A percentile compares a stretch with the other conserved stretches of the same genome.
These are phyloP conservation scores for Rhorus exstirpatorius DNA, from an alignment of 2,888 invertebrate species.

Conservation along the genomic window DNA sequence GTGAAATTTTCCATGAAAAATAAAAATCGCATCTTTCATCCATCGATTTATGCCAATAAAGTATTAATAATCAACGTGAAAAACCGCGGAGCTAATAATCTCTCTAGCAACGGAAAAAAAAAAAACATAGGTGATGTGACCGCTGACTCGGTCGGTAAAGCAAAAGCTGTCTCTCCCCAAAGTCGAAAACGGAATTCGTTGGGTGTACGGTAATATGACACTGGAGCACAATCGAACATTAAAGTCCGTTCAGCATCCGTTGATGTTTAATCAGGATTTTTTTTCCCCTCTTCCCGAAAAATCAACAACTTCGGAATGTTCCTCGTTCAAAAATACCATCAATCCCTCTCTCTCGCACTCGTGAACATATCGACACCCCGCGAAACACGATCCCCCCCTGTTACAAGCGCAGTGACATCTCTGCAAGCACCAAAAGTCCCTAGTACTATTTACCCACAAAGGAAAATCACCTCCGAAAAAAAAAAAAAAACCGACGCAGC, in stretches of 20 bases:
- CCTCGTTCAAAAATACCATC: not conserved
- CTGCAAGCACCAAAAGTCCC: not conserved
- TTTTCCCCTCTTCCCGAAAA: too few species aligned
- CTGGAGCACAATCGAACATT: too few species aligned
- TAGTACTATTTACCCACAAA: not conserved
- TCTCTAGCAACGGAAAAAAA: conserved; percentile 4
- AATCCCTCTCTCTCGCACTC: not conserved
- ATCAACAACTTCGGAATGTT: too few species aligned
- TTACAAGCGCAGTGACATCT: not conserved
- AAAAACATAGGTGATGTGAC: conserved; percentile 35
- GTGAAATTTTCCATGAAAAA: not conserved
- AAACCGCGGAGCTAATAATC: not conserved
- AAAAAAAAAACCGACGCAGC: not conserved
- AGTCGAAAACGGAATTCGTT: too few species aligned
- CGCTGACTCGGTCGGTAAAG: conserved; percentile 27
- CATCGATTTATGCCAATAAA: conserved; percentile 6
- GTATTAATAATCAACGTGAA: conserved; percentile 12
- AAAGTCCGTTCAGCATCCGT: too few species aligned
- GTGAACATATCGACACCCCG: not conserved
- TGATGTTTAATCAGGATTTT: too few species aligned
- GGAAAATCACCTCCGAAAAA: not conserved
- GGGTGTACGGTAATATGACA: too few species aligned
- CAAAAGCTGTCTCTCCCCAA: not conserved
- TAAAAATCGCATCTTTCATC: conserved; percentile 6
- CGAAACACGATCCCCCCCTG: not conserved